Conservation (phyloP, 1,140 invertebrate species). For the Ips nitidus region DNA sequence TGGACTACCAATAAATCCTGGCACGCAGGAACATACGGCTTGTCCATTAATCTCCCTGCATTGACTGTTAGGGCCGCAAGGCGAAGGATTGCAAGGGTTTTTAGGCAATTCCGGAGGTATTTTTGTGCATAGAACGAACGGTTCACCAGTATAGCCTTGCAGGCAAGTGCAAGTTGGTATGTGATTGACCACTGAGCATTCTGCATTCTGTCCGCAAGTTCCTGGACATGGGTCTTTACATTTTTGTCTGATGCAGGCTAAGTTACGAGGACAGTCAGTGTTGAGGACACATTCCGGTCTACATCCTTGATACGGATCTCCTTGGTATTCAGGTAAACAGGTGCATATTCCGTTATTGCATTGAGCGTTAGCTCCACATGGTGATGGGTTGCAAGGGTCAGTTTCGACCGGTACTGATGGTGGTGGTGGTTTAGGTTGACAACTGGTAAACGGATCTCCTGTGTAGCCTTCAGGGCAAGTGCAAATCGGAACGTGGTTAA, state of each 20-base stretch:
- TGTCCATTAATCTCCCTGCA: slow-evolving; percentile 64
- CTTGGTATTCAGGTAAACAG: slow-evolving; percentile 67
- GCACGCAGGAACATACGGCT: slow-evolving; percentile 67
- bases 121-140: slow-evolving; percentile 62
- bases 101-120: slow-evolving; percentile 49
- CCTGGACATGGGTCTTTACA: slow-evolving; percentile 70
- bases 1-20: slow-evolving; percentile 66
- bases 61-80: slow-evolving; percentile 67
- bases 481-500: slow-evolving; percentile 71
- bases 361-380: slow-evolving; percentile 66
- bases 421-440: slow-evolving; percentile 48
- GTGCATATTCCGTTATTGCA: slow-evolving; percentile 64
- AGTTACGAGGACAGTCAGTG: slow-evolving; percentile 66
- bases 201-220: slow-evolving; percentile 69
- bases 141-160: slow-evolving; percentile 62
- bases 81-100: slow-evolving; percentile 65
- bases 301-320: slow-evolving; percentile 69
- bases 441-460: slow-evolving; percentile 57
- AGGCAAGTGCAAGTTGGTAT: slow-evolving; percentile 70
- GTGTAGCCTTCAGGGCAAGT: slow-evolving; percentile 68
- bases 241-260: slow-evolving; percentile 69
- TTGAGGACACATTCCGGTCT: slow-evolving; percentile 70
- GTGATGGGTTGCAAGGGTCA: slow-evolving; percentile 66
- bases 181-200: slow-evolving; percentile 70
- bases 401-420: slow-evolving; percentile 44